These are phyloP conservation scores for Ptychochromis oligacanthus DNA, from an alignment of 2,113 vertebrate genomes.

Conservation along the genomic window DNA sequence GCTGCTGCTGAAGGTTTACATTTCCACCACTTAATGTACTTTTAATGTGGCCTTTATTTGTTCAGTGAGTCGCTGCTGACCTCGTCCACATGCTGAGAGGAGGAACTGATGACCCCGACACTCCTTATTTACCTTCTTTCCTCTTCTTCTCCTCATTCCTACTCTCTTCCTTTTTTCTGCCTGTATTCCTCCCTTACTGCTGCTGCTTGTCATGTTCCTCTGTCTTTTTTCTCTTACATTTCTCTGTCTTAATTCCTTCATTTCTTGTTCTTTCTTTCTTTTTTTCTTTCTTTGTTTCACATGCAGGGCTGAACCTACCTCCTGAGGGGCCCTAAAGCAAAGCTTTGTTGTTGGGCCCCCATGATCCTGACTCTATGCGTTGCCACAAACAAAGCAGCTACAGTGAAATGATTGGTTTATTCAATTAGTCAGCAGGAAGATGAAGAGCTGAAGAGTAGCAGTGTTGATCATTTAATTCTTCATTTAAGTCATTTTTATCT, in stretches of 20 bases:
- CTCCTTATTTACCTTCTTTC: conserved; percentile 11
- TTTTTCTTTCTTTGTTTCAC: background rate
- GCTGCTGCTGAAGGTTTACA: conserved; percentile 68
- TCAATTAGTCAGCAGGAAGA: background rate
- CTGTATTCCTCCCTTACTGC: background rate
- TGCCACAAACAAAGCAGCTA: background rate
- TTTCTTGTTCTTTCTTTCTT: background rate
- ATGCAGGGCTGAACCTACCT: background rate
- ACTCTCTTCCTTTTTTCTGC: background rate
- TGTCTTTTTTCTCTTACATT: background rate
- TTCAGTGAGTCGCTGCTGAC: conserved; percentile 61
- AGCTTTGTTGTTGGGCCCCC: background rate
- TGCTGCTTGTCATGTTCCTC: background rate
- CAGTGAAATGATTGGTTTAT: background rate
- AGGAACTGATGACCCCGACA: conserved; percentile 45
- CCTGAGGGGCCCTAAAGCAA: background rate
- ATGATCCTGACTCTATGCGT: background rate
- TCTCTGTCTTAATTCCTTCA: background rate
- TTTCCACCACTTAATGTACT: conserved; percentile 73
- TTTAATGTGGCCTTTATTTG: conserved; percentile 77
- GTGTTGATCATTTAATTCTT: background rate
- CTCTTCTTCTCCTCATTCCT: background rate
- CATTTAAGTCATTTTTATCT: accelerated
- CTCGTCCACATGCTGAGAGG: conserved; percentile 25
- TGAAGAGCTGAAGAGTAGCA: background rate